Conservation (phyloP, 1,140 invertebrate species). For the honey bee (Apis mellifera) region DNA sequence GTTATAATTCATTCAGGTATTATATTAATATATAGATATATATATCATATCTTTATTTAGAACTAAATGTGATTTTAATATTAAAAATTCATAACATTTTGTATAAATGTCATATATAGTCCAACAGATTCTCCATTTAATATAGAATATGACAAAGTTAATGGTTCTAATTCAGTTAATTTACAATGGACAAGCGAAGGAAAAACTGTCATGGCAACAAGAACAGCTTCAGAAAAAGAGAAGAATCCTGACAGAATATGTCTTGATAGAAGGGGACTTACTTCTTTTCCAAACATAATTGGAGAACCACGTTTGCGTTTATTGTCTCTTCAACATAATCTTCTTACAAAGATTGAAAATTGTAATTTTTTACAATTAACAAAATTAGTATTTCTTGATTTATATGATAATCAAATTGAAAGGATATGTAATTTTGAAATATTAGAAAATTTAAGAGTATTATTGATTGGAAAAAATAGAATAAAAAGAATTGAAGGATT, state of each 20-base stretch:
- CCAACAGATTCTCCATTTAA: constrained; percentile 69
- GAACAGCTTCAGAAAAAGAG: constrained; percentile 86
- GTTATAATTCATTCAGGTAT: constrained; percentile 82
- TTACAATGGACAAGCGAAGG: constrained; percentile 81
- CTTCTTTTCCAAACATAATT: constrained; percentile 89
- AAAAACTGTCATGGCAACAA: constrained; percentile 84
- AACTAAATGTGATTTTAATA: background rate
- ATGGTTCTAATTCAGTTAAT: constrained; percentile 70
- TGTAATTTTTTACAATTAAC: constrained; percentile 84
- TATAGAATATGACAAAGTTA: constrained; percentile 76
- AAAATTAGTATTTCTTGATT: constrained; percentile 93
- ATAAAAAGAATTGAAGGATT: constrained; percentile 86
- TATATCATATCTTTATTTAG: background rate
- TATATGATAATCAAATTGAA: constrained; percentile 97
- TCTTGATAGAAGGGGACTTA: constrained; percentile 88
- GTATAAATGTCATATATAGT: constrained; percentile 45
- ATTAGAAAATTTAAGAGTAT: constrained; percentile 89
- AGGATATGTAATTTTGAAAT: constrained; percentile 89
- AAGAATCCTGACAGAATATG: constrained; percentile 89
- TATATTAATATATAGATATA: background rate
- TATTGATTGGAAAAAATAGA: constrained; percentile 95
- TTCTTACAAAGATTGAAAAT: constrained; percentile 89
- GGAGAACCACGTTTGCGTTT: constrained; percentile 90
- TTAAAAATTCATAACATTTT: background rate
- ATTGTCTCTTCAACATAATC: constrained; percentile 95